Evolutionary conservation across 2,888 invertebrate species (phyloP), one percentile per base, ranked within the genome.

Genomic region (Spatulosminthurus flaviceps): DNA sequence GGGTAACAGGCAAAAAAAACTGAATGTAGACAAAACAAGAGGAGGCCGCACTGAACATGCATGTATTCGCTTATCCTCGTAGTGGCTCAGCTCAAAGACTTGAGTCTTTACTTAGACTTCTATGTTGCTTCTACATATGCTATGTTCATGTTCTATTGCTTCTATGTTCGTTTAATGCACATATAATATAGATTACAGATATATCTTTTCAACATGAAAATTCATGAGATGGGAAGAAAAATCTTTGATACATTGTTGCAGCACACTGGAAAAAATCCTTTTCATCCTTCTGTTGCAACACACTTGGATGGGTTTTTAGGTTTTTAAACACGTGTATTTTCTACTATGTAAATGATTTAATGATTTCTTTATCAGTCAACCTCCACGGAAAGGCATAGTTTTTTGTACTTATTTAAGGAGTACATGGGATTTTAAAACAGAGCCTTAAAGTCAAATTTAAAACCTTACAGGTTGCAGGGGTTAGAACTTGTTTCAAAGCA

Each of bases 311-410:
- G 24, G 29, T 21, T 29, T 71, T 71, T 71, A 42, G 42, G 42
- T 22, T 71, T 71, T 71, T 22, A 16, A 74, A 74, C 74, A 74
- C 74, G 61, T 74, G 74, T 74, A 74, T 74, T 74, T 74, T 74
- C 21, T 51, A 26, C 60, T 73, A 73, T 73, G 74, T 74, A 74
- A 74, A 74, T 74, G 74, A 74, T 74, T 74, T 74, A 74, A 74
- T 61, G 51, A 74, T 74, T 74, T 74, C 74, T 74, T 74, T 74
- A 74, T 74, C 74, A 74, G 60, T 21, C 74, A 61, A 74, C 74
- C 74, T 74, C 74, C 74, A 61, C 61, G 74, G 64, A 22, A 42
- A 74, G n/a, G n/a, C n/a, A n/a, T n/a, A n/a, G n/a, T n/a, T n/a
- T n/a, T n/a, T n/a, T n/a, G n/a, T n/a, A n/a, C n/a, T n/a, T n/a